Conservation (phyloP, 1,140 invertebrate species). For the Calephelis nemesis region DNA sequence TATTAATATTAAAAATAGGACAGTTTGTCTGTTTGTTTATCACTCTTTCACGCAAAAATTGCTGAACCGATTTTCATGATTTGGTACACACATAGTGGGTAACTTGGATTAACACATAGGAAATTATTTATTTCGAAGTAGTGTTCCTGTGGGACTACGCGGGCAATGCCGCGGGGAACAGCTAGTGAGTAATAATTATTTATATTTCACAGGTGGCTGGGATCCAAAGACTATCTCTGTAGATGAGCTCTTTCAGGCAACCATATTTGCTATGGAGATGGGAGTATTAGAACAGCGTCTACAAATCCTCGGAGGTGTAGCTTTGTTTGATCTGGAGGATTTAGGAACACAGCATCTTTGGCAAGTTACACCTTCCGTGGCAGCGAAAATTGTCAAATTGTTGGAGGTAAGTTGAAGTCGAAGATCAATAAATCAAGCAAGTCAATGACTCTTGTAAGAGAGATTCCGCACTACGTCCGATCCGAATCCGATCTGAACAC, state of each 20-base stretch:
- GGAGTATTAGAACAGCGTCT: constrained; percentile 86
- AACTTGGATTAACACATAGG: too few relatives aligned
- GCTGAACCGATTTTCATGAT: too few relatives aligned
- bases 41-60: too few relatives aligned
- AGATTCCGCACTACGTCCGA: too few relatives aligned
- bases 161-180: too few relatives aligned
- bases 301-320: constrained; percentile 88
- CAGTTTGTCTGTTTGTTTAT: too few relatives aligned
- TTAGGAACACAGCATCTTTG: constrained; percentile 85
- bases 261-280: constrained; percentile 85
- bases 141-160: too few relatives aligned
- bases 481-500: too few relatives aligned
- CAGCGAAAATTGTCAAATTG: constrained; percentile 82
- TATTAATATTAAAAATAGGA: too few relatives aligned
- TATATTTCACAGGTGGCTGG: constrained; percentile 83
- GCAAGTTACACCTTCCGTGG: constrained; percentile 85
- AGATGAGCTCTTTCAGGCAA: constrained; percentile 87
- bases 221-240: constrained; percentile 83
- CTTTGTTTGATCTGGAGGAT: constrained; percentile 86
- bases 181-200: neutral
- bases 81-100: too few relatives aligned
- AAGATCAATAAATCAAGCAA: constrained; percentile 3
- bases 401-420: constrained; percentile 80
- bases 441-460: too few relatives aligned
- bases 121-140: too few relatives aligned